Evolutionary conservation across 2,888 invertebrate species (phyloP).

Genomic region (Eudasyphora cyanicolor): DNA sequence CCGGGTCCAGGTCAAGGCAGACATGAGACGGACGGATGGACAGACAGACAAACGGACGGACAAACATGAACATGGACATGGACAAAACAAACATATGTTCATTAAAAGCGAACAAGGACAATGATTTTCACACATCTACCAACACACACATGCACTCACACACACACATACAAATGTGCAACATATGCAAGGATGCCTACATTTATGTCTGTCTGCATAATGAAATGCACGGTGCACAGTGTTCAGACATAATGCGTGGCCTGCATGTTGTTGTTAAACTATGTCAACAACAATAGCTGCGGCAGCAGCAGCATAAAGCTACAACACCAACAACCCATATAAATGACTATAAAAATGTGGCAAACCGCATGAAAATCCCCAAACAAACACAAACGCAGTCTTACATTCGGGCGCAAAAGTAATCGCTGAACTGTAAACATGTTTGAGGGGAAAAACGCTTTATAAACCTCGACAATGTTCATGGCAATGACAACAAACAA

Average conservation of each 20-base stretch:
- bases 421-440: constrained; percentile 69
- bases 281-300: constrained; percentile 48
- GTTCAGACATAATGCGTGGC: constrained; percentile 38
- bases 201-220: background rate
- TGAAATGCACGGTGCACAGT: constrained; percentile 23
- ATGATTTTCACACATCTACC: constrained; percentile 51
- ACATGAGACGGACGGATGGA: background rate
- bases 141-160: background rate
- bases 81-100: constrained; percentile 63
- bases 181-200: constrained; percentile 17
- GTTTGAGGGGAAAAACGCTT: constrained; percentile 73
- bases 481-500: constrained; percentile 32
- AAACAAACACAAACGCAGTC: constrained; percentile 63
- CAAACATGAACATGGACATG: constrained; percentile 23
- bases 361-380: constrained; percentile 63
- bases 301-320: background rate
- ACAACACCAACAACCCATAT: constrained; percentile 19
- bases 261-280: constrained; percentile 38
- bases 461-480: constrained; percentile 69
- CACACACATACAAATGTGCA: constrained; percentile 3
- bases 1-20: background rate
- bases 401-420: constrained; percentile 63
- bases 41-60: background rate
- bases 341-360: constrained; percentile 65
- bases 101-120: constrained; percentile 63